A percentile compares a stretch with the other conserved stretches of the same genome.
phyloP scores from a whole-genome alignment of 2,113 vertebrate species.

The Sebastes fasciatus region DNA sequence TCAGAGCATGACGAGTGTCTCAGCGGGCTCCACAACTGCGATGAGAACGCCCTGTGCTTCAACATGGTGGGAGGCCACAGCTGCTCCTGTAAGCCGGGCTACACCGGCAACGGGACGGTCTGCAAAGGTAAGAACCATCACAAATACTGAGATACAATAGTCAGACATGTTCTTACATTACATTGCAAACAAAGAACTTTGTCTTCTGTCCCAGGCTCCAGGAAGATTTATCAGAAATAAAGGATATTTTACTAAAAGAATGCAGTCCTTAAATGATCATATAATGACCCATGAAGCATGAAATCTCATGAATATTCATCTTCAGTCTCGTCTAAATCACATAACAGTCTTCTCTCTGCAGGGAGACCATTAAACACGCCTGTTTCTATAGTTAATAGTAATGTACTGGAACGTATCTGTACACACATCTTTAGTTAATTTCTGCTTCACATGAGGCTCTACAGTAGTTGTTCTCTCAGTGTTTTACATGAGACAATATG shows the following conservation, averaged over 20 bases:
- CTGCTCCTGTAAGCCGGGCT: conserved; percentile 97
- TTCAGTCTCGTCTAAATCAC: neutral
- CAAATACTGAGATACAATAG: too few species aligned
- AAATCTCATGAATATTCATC: neutral
- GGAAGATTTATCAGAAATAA: neutral
- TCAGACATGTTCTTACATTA: too few species aligned
- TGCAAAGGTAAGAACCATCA: conserved; percentile 90
- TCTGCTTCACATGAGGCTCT: neutral
- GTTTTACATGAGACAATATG: neutral
- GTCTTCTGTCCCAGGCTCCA: too few species aligned
- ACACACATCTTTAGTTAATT: neutral
- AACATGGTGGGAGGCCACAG: conserved; percentile 98
- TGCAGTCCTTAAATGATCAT: neutral
- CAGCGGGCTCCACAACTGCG: conserved; percentile 94
- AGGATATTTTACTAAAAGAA: neutral
- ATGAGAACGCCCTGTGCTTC: conserved; percentile 96
- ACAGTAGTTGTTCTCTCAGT: neutral
- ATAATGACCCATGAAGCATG: neutral
- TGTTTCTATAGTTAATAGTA: neutral
- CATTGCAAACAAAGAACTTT: too few species aligned
- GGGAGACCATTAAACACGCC: neutral
- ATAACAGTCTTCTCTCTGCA: neutral
- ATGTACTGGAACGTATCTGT: neutral
- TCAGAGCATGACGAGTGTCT: conserved; percentile 96
- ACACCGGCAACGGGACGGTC: conserved; percentile 92